Evolutionary conservation across 1,140 invertebrate genomes (phyloP).

Genomic region (Macrobrachium nipponense): DNA sequence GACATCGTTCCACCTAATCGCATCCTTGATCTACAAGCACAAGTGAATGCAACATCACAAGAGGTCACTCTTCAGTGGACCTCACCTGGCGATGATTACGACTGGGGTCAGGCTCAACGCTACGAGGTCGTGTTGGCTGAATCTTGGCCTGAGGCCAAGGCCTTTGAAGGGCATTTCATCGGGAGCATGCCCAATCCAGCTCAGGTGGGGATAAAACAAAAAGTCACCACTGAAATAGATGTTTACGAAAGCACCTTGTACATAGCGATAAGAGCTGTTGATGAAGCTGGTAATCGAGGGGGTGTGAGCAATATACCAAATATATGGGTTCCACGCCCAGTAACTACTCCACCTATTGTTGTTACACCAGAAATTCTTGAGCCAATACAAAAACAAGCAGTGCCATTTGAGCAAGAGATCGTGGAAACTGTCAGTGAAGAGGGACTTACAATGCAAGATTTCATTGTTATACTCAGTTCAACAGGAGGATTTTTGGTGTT

Average conservation of each 20-base stretch:
- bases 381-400: too few species aligned
- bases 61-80: slow-evolving; percentile 66
- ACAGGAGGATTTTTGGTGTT: slow-evolving; percentile 52
- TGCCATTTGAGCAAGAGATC: too few species aligned
- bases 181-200: slow-evolving; percentile 48
- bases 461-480: slow-evolving; percentile 45
- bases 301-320: slow-evolving; percentile 74
- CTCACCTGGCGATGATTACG: slow-evolving; percentile 66
- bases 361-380: slow-evolving; percentile 44
- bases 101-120: slow-evolving; percentile 62
- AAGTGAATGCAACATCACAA: slow-evolving; percentile 53
- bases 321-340: slow-evolving; percentile 69
- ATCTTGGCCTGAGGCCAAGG: slow-evolving; percentile 40
- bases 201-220: slow-evolving; percentile 34
- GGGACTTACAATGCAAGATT: slow-evolving; percentile 44
- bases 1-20: slow-evolving; percentile 66
- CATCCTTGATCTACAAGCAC: slow-evolving; percentile 66
- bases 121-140: slow-evolving; percentile 58
- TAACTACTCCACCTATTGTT: slow-evolving; percentile 59
- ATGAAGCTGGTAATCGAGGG: slow-evolving; percentile 68
- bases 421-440: slow-evolving; percentile 3
- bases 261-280: slow-evolving; percentile 72
- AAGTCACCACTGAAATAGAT: slow-evolving; percentile 11
- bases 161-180: slow-evolving; percentile 46
- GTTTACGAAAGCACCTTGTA: slow-evolving; percentile 64